Evolutionary conservation across 2,888 invertebrate species (phyloP).

Genomic region (Polyommatus iphigenia): DNA sequence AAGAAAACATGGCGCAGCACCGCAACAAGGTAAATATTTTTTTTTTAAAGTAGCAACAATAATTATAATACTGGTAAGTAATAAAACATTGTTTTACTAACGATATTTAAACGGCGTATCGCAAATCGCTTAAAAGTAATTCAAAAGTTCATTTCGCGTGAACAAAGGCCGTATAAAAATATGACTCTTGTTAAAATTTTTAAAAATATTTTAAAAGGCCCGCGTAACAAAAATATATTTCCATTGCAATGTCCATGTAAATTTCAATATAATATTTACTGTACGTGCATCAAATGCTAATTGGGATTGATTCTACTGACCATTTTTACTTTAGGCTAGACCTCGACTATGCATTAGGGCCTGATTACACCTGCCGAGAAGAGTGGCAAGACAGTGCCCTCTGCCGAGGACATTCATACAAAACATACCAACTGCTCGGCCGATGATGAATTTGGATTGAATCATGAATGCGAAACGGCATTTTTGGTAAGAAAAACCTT

Average conservation of each 20-base stretch:
- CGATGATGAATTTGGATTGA: no score
- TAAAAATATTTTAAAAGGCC: neutral
- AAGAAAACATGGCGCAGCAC: no score
- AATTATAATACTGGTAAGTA: neutral
- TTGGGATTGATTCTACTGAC: neutral
- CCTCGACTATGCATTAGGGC: neutral
- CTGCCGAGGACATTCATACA: no score
- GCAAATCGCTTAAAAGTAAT: neutral
- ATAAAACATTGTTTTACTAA: neutral
- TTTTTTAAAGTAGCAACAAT: no score
- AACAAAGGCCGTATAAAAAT: conserved; percentile 2
- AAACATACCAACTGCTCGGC: no score
- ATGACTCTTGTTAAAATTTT: neutral
- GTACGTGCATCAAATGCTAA: neutral
- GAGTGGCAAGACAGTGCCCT: no score
- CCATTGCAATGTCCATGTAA: conserved; percentile 12
- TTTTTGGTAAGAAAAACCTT: no score
- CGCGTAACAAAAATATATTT: neutral
- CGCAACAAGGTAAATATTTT: no score
- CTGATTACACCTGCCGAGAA: no score
- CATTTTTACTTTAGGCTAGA: neutral
- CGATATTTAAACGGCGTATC: neutral
- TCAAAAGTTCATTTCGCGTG: neutral
- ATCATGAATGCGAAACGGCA: no score
- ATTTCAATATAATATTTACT: conserved; percentile 3